Evolutionary conservation across 1,140 invertebrate genomes (phyloP), one percentile per base, ranked within the genome.

Genomic region (Drosophila baimaii): DNA sequence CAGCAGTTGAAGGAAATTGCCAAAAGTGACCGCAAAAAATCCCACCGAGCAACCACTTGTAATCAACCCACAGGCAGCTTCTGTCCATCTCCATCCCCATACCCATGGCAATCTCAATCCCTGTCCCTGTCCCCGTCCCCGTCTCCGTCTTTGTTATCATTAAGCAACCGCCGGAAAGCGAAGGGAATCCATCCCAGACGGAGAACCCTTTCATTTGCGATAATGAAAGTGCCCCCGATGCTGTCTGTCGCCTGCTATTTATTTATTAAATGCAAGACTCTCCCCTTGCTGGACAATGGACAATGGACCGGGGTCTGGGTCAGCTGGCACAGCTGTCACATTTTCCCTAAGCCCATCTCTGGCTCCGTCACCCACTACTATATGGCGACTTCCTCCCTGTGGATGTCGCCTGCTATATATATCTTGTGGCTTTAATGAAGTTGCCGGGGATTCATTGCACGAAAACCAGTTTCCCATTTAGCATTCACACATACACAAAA

Each of bases 291-390:
- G 58, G 49, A 65, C 49, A 64, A 62, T 77, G 52, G 44, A 54
- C 65, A n/a, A 15, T 62, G 63, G 41, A 62, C 33, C 49, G 51
- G 70, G 46, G 43, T 47, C 68, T 64, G 75, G 83, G 83, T 88
- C 83, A 88, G 80, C 83, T 88, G 83, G 64, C 76, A 82, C 83
- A 88, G 83, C 83, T 88, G 83, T 88, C 83, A 64, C 83, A 79
- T 88, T 88, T 88, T 88, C 79, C 68, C 73, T 61, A 71, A 72
- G 69, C 69, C 69, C 68, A 71, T 55, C 65, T 37, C 49, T 51
- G 63, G 63, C 19, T 12, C 56, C 56, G 21, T 43, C 39, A 44
- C 63, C 63, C 57, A 33, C 41, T 64, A 31, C 4, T 13, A 12
- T n/a, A 10, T 5, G 8, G 10, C 41, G 23, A 39, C 12, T 21